Conservation (phyloP, 2,888 invertebrate genomes). For the Lysandra bellargus region DNA sequence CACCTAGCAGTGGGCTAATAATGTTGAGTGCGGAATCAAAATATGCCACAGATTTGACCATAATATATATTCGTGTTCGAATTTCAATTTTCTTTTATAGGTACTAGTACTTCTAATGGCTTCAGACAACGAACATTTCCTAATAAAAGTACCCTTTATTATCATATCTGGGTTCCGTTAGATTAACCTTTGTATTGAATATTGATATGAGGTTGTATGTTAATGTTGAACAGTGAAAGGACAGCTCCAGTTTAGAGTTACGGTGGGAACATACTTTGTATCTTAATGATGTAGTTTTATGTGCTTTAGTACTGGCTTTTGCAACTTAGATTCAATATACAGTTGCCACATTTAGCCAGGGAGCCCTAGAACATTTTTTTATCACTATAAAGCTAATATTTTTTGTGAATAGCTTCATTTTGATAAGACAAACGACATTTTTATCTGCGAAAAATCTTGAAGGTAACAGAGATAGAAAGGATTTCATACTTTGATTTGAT, state of each 20-base stretch:
- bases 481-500: no score
- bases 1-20: no score
- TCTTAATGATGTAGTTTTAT: slow-evolving; percentile 15
- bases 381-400: no score
- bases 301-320: neutral
- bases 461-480: no score
- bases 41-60: no score
- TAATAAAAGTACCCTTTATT: slow-evolving; percentile 1
- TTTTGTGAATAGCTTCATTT: no score
- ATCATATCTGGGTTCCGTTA: neutral
- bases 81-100: no score
- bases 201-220: slow-evolving; percentile 13
- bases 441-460: no score
- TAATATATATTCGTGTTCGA: no score
- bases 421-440: no score
- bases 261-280: slow-evolving; percentile 6
- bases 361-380: neutral
- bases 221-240: neutral
- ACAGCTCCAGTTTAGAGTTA: neutral
- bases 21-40: no score
- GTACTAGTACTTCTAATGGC: no score
- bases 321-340: neutral
- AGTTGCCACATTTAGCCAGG: neutral
- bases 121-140: neutral
- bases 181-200: slow-evolving; percentile 18